Conservation (phyloP, 2,113 vertebrate genomes). For the Octodon degus region DNA sequence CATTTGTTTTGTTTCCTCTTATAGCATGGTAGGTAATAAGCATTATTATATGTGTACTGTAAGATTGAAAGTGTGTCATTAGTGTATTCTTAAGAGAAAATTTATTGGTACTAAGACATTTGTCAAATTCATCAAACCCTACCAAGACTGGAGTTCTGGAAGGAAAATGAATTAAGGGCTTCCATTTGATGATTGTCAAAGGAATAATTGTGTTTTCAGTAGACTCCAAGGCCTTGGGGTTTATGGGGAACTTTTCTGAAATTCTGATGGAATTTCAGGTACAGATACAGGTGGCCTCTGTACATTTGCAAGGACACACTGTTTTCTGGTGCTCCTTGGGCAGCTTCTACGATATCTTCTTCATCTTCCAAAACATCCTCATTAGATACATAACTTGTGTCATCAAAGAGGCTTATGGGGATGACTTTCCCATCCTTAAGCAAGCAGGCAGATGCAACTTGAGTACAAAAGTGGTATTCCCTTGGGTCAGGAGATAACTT, state of each 20-base stretch:
- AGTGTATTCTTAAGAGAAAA: slow-evolving; percentile 98
- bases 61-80: slow-evolving; percentile 96
- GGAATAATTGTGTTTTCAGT: slow-evolving; percentile 89
- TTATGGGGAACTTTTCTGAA: slow-evolving; percentile 94
- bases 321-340: slow-evolving; percentile 92
- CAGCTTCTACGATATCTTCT: slow-evolving; percentile 91
- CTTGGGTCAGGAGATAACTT: too few relatives aligned
- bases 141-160: slow-evolving; percentile 97
- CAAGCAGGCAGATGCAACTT: slow-evolving; percentile 98
- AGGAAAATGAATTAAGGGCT: slow-evolving; percentile 97
- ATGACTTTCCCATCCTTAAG: slow-evolving; percentile 95
- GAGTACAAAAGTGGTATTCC: slow-evolving; percentile 98
- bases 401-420: slow-evolving; percentile 97
- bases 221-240: slow-evolving; percentile 91
- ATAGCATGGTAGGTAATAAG: slow-evolving; percentile 95
- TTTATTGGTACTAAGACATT: slow-evolving; percentile 98
- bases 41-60: slow-evolving; percentile 98
- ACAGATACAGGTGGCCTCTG: slow-evolving; percentile 96
- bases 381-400: slow-evolving; percentile 90
- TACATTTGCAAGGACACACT: slow-evolving; percentile 98
- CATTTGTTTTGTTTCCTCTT: slow-evolving; percentile 92
- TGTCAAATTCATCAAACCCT: slow-evolving; percentile 96
- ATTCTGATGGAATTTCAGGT: slow-evolving; percentile 96
- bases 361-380: slow-evolving; percentile 91
- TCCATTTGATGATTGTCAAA: slow-evolving; percentile 96